A percentile compares a stretch with the other conserved stretches of the same genome.
These are phyloP conservation scores for Plutomurus gul DNA, from an alignment of 1,140 invertebrate species.

Conservation along the genomic window DNA sequence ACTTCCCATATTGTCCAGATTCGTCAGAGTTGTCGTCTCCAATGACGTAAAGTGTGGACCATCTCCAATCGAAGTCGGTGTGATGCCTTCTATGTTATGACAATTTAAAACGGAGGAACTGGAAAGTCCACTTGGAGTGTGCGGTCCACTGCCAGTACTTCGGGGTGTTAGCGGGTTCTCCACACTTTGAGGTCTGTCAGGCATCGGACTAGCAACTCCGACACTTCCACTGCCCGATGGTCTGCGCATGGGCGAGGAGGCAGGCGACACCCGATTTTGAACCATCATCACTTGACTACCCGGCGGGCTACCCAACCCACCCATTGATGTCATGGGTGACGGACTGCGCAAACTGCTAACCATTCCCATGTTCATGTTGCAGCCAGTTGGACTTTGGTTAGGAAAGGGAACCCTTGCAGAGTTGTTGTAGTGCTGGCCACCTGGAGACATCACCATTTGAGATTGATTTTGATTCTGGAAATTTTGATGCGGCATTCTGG, in stretches of 20 bases:
- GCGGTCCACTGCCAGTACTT: slow-evolving; percentile 48
- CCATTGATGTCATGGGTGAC: slow-evolving; percentile 44
- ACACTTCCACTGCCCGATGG: slow-evolving; percentile 55
- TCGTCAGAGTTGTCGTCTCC: neutral
- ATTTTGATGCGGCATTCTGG: slow-evolving; percentile 36
- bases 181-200: slow-evolving; percentile 52
- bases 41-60: slow-evolving; percentile 1
- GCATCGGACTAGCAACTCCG: slow-evolving; percentile 59
- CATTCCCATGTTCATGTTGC: slow-evolving; percentile 37
- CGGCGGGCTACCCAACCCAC: slow-evolving; percentile 48
- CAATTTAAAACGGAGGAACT: neutral
- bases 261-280: slow-evolving; percentile 48
- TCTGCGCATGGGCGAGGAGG: slow-evolving; percentile 54
- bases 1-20: neutral
- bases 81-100: neutral
- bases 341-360: slow-evolving; percentile 43
- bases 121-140: slow-evolving; percentile 46
- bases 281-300: slow-evolving; percentile 25
- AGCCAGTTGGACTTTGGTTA: slow-evolving; percentile 44
- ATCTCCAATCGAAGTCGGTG: neutral
- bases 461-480: slow-evolving; percentile 35
- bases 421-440: slow-evolving; percentile 30
- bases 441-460: slow-evolving; percentile 38
- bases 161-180: slow-evolving; percentile 53
- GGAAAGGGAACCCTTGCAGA: slow-evolving; percentile 44